phyloP scores from a whole-genome alignment of 2,797 vertebrate species.

The Uromys caudimaculatus region DNA sequence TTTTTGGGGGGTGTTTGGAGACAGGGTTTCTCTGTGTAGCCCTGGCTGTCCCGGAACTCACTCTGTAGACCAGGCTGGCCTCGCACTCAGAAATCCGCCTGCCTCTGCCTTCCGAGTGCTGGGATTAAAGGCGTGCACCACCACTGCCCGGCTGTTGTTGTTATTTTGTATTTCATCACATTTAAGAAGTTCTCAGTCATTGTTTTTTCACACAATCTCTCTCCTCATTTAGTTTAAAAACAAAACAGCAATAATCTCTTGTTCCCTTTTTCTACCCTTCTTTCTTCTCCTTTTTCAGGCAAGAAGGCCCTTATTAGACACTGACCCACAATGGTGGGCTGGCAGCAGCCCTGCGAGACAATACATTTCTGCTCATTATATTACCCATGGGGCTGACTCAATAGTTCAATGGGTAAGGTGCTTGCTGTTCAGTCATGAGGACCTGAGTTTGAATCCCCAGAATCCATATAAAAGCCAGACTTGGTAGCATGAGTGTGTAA shows the following conservation, averaged over 20 bases:
- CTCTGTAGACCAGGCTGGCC: too few relatives aligned
- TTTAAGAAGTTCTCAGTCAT: background rate
- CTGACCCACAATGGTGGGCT: background rate
- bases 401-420: background rate
- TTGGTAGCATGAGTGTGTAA: background rate
- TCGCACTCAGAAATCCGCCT: too few relatives aligned
- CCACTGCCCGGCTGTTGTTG: too few relatives aligned
- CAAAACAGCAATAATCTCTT: background rate
- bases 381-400: background rate
- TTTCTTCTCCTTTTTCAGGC: background rate
- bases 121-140: too few relatives aligned
- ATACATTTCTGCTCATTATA: background rate
- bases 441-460: background rate
- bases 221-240: background rate
- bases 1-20: too few relatives aligned
- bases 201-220: background rate
- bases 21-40: too few relatives aligned
- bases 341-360: background rate
- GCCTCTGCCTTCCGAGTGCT: too few relatives aligned
- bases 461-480: background rate
- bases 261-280: background rate
- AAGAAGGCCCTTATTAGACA: background rate
- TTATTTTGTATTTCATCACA: background rate
- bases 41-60: too few relatives aligned
- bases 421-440: background rate